Conservation (phyloP, 2,113 vertebrate species). For the Chinchilla lanigera region DNA sequence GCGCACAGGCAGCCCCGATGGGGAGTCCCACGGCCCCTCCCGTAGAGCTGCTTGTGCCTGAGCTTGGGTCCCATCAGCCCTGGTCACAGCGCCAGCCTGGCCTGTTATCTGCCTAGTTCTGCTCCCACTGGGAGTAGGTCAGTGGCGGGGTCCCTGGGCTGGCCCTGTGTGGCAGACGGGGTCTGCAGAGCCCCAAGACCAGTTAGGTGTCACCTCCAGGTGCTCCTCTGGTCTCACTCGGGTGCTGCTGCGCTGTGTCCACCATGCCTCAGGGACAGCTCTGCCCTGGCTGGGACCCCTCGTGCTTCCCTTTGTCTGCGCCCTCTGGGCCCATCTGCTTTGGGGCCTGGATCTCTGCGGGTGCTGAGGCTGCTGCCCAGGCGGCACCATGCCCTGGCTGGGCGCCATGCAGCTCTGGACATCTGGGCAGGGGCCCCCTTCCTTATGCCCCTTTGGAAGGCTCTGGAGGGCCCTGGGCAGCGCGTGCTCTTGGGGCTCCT, state of each 20-base stretch:
- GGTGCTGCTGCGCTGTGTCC: background rate
- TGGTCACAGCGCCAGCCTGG: background rate
- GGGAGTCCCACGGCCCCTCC: background rate
- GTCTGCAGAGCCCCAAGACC: background rate
- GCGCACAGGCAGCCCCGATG: background rate
- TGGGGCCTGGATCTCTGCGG: background rate
- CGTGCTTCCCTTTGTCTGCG: too few species aligned
- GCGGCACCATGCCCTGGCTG: fast-evolving
- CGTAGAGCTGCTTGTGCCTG: background rate
- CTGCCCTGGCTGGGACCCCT: background rate
- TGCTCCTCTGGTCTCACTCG: background rate
- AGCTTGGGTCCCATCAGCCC: background rate
- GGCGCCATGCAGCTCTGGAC: background rate
- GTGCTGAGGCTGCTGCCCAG: background rate
- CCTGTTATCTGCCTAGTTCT: background rate
- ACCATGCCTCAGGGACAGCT: background rate
- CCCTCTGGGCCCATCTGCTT: background rate
- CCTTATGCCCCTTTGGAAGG: background rate
- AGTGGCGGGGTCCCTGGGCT: too few species aligned
- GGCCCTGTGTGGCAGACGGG: background rate
- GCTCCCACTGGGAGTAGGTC: background rate
- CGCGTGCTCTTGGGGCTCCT: background rate
- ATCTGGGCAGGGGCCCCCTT: background rate
- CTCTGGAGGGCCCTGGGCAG: background rate
- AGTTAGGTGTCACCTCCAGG: background rate